Conservation (phyloP, 2,888 invertebrate genomes). For the Platynereis dumerilii region DNA sequence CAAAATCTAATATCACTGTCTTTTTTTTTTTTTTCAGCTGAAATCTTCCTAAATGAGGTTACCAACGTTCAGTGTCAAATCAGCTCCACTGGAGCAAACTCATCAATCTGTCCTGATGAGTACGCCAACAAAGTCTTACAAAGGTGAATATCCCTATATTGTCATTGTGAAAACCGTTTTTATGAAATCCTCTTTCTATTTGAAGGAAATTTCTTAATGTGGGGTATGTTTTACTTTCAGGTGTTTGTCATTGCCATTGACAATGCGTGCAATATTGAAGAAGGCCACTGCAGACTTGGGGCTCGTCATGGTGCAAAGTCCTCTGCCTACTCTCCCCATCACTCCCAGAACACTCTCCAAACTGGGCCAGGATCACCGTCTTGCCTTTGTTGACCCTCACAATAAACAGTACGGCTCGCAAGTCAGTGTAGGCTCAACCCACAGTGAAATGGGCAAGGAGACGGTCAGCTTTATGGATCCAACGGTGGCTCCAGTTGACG, state of each 20-base stretch:
- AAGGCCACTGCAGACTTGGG: slow-evolving; percentile 51
- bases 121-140: slow-evolving; percentile 74
- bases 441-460: background rate
- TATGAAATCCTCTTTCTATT: too few relatives aligned
- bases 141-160: slow-evolving; percentile 64
- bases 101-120: slow-evolving; percentile 65
- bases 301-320: slow-evolving; percentile 16
- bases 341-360: slow-evolving; percentile 13
- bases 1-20: too few relatives aligned
- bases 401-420: background rate
- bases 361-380: slow-evolving; percentile 30
- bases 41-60: slow-evolving; percentile 83
- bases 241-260: slow-evolving; percentile 90
- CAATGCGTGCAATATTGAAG: slow-evolving; percentile 84
- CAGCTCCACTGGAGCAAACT: slow-evolving; percentile 54
- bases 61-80: slow-evolving; percentile 81
- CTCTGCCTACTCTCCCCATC: slow-evolving; percentile 9
- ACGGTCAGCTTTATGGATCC: background rate
- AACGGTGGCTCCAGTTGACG: background rate
- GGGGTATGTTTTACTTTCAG: slow-evolving; percentile 50
- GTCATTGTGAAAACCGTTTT: too few relatives aligned
- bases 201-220: too few relatives aligned
- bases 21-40: slow-evolving; percentile 67
- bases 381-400: slow-evolving; percentile 28
- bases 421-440: background rate